phyloP scores from a whole-genome alignment of 2,888 invertebrate species.

The Eilema caniola region DNA sequence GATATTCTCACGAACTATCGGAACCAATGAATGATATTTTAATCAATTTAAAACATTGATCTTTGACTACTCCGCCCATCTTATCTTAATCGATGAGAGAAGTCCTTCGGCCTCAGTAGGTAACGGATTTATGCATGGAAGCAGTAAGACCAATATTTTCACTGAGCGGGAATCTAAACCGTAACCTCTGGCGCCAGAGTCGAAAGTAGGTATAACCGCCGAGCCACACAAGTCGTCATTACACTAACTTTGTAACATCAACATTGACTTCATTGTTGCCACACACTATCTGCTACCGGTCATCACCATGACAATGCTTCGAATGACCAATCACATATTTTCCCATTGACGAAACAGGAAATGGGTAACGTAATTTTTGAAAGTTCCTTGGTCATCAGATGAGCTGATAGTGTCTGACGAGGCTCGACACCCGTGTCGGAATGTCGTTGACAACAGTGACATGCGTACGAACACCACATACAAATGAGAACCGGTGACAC shows the following conservation, averaged over 20 bases:
- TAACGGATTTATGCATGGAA: too few species aligned
- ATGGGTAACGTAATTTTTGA: conserved; percentile 5
- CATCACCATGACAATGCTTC: conserved; percentile 5
- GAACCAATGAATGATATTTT: too few species aligned
- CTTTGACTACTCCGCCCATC: too few species aligned
- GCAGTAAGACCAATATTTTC: too few species aligned
- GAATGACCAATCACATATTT: conserved; percentile 15
- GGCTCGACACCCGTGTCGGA: conserved; percentile 11
- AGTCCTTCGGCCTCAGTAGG: too few species aligned
- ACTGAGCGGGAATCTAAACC: background rate
- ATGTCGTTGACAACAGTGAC: conserved; percentile 24
- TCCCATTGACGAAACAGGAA: conserved; percentile 20
- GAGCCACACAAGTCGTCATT: background rate
- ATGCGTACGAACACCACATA: conserved; percentile 24
- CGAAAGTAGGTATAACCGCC: background rate
- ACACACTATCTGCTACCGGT: background rate
- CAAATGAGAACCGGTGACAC: conserved; percentile 29
- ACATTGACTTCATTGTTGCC: background rate
- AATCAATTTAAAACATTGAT: too few species aligned
- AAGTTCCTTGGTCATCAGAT: conserved; percentile 10
- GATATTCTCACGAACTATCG: too few species aligned
- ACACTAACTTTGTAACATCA: background rate
- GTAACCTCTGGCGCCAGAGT: background rate
- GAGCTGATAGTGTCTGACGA: conserved; percentile 14
- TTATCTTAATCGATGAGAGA: too few species aligned